Evolutionary conservation across 2,797 vertebrate genomes (phyloP).

Genomic region (Stomatorhinus walkeri): DNA sequence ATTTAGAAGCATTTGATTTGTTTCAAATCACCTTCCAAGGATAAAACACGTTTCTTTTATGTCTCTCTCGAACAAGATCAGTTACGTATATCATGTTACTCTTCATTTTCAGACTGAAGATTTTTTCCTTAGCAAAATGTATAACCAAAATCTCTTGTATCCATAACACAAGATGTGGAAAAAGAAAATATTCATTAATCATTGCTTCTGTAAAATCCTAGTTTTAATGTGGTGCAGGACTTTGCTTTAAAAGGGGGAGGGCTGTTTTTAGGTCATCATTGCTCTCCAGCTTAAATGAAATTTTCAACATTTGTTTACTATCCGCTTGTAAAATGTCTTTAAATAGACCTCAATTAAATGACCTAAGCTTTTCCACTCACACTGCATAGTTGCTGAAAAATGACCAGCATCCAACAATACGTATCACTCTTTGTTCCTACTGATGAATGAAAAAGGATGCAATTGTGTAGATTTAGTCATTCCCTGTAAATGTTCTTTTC

Average conservation of each 20-base stretch:
- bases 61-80: slow-evolving; percentile 52
- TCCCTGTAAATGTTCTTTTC: slow-evolving; percentile 44
- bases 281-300: slow-evolving; percentile 64
- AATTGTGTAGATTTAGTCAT: slow-evolving; percentile 42
- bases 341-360: slow-evolving; percentile 58
- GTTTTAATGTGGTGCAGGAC: slow-evolving; percentile 52
- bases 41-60: slow-evolving; percentile 44
- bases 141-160: slow-evolving; percentile 64
- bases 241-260: slow-evolving; percentile 54
- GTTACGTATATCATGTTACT: slow-evolving; percentile 60
- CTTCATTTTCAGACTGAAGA: slow-evolving; percentile 64
- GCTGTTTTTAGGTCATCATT: slow-evolving; percentile 65
- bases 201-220: slow-evolving; percentile 52
- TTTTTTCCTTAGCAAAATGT: slow-evolving; percentile 62
- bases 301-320: slow-evolving; percentile 64
- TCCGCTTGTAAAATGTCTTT: slow-evolving; percentile 59
- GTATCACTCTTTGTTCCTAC: slow-evolving; percentile 46
- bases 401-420: slow-evolving; percentile 44
- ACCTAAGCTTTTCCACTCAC: slow-evolving; percentile 61
- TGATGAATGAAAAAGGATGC: slow-evolving; percentile 49
- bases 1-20: not conserved
- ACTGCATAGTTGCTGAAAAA: slow-evolving; percentile 39
- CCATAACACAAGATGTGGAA: slow-evolving; percentile 75
- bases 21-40: slow-evolving; percentile 24
- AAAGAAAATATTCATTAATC: slow-evolving; percentile 69